These are phyloP conservation scores for Danio jaintianensis DNA, from an alignment of 2,797 vertebrate genomes.

Conservation along the genomic window DNA sequence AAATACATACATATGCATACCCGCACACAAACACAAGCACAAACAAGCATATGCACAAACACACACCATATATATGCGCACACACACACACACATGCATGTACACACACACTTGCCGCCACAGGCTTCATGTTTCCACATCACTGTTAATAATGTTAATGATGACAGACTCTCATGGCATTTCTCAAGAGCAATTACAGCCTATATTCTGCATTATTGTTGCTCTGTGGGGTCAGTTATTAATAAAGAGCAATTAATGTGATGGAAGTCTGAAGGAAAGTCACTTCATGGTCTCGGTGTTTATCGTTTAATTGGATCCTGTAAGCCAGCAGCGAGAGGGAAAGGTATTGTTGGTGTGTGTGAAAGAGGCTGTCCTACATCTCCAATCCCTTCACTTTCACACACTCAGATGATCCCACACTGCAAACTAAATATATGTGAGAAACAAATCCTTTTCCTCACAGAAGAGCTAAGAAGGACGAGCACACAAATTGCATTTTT, in stretches of 20 bases:
- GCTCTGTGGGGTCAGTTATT: slow-evolving; percentile 1
- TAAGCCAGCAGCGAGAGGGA: neutral
- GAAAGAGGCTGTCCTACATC: neutral
- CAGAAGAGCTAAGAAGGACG: neutral
- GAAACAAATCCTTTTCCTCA: neutral
- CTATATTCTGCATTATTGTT: neutral
- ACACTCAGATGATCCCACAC: slow-evolving; percentile 8
- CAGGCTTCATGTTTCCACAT: neutral
- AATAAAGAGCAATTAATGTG: slow-evolving; percentile 7
- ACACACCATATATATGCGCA: neutral
- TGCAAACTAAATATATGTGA: neutral
- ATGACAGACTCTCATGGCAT: slow-evolving; percentile 13
- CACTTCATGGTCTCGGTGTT: neutral
- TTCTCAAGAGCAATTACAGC: slow-evolving; percentile 19
- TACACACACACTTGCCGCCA: neutral
- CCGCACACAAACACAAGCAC: no score
- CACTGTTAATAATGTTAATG: slow-evolving; percentile 7
- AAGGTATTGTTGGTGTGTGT: neutral
- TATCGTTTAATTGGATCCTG: neutral
- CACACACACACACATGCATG: neutral
- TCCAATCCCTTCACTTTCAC: neutral
- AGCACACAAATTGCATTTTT: neutral
- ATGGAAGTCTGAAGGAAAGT: neutral
- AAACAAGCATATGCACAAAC: no score
- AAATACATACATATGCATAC: no score